These are phyloP conservation scores for Tokudaia muenninki DNA, from an alignment of 2,797 vertebrate genomes.

Conservation along the genomic window DNA sequence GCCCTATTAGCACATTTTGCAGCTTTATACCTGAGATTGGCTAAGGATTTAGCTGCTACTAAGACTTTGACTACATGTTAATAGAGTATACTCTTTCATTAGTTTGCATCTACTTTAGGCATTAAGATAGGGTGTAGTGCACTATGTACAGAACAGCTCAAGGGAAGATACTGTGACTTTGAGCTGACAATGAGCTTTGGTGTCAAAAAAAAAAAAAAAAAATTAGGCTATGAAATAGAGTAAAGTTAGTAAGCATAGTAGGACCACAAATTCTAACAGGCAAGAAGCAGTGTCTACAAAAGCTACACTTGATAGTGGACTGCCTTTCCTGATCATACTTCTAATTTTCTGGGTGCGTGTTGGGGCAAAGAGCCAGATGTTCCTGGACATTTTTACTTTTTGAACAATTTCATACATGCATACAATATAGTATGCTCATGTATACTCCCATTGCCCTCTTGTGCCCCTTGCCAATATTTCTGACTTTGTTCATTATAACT, in stretches of 20 bases:
- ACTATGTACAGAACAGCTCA: not conserved
- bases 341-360: no score
- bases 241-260: not conserved
- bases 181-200: not conserved
- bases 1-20: not conserved
- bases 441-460: not conserved
- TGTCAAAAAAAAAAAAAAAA: not conserved
- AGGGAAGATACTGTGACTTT: no score
- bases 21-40: no score
- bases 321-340: not conserved
- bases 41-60: not conserved
- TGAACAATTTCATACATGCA: not conserved
- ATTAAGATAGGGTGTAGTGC: not conserved
- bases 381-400: not conserved
- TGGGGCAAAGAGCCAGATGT: not conserved
- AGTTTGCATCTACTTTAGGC: not conserved
- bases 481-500: not conserved
- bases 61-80: not conserved
- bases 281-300: not conserved
- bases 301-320: not conserved
- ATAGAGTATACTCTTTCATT: not conserved
- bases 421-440: not conserved
- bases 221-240: not conserved
- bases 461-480: not conserved
- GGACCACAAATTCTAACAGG: not conserved